A percentile compares a stretch with the other conserved stretches of the same genome.
These are phyloP conservation scores for Pimpla rufipes DNA, from an alignment of 2,888 invertebrate species.

Conservation along the genomic window DNA sequence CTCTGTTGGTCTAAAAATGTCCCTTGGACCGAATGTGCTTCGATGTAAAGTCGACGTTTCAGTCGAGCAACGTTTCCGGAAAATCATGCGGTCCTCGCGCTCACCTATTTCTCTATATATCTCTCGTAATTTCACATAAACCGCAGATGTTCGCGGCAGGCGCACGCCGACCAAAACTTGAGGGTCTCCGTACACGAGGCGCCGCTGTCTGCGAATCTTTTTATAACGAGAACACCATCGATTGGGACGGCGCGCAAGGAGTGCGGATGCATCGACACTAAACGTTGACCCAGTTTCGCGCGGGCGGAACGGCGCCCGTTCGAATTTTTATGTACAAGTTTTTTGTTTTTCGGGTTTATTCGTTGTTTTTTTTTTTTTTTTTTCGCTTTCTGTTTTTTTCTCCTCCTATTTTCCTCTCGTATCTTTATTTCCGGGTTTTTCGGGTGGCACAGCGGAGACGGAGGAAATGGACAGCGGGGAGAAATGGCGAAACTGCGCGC, in stretches of 20 bases:
- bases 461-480: not conserved
- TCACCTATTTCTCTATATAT: not conserved
- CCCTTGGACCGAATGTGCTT: no score
- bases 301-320: not conserved
- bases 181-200: no score
- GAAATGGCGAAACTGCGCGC: conserved; percentile 19
- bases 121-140: not conserved
- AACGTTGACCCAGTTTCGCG: conserved; percentile 56
- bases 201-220: conserved; percentile 2
- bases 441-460: not conserved
- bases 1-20: no score
- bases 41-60: no score
- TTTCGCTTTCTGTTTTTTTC: not conserved
- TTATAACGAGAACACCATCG: conserved; percentile 56
- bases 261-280: conserved; percentile 16
- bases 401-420: conserved; percentile 30
- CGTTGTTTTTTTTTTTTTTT: not conserved
- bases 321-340: conserved; percentile 3
- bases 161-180: no score
- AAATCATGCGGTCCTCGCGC: not conserved
- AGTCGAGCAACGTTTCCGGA: no score
- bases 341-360: not conserved
- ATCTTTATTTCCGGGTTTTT: conserved; percentile 45
- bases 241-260: conserved; percentile 35
- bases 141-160: not conserved